phyloP scores from a whole-genome alignment of 2,113 vertebrate species.

The Phrynosoma platyrhinos region DNA sequence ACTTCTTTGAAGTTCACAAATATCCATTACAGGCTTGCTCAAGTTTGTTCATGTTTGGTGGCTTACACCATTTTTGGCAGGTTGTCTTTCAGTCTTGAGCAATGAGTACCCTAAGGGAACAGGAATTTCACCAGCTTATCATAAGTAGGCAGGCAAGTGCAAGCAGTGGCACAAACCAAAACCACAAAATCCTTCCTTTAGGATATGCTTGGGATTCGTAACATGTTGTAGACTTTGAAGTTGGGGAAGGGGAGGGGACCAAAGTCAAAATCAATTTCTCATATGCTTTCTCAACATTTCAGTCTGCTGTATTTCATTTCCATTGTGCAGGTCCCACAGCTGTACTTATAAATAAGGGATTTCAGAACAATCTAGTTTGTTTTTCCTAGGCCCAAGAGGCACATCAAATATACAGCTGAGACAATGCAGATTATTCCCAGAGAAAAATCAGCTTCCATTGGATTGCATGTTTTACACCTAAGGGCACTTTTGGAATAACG shows the following conservation, averaged over 20 bases:
- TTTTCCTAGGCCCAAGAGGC: too few species aligned
- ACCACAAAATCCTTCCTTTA: not conserved
- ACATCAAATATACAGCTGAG: not conserved
- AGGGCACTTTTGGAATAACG: not conserved
- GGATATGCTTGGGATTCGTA: not conserved
- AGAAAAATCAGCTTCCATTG: not conserved
- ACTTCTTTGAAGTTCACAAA: not conserved
- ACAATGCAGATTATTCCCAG: not conserved
- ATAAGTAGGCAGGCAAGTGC: not conserved
- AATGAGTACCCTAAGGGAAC: not conserved
- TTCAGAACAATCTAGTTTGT: not conserved
- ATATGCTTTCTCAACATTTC: not conserved
- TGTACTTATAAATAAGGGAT: not conserved
- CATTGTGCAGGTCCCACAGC: not conserved
- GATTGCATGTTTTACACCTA: not conserved
- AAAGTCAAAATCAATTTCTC: not conserved
- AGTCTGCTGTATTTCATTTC: not conserved
- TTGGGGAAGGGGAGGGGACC: not conserved
- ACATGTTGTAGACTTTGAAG: not conserved
- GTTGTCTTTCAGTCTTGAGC: constrained; percentile 3
- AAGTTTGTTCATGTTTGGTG: not conserved
- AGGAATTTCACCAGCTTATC: not conserved
- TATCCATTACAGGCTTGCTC: not conserved
- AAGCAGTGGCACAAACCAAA: not conserved
- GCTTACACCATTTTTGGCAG: not conserved